Percentiles rank a stretch among this genome's conserved stretches.
Conservation (phyloP, 1,140 invertebrate genomes). For the Bombyx mandarina region DNA sequence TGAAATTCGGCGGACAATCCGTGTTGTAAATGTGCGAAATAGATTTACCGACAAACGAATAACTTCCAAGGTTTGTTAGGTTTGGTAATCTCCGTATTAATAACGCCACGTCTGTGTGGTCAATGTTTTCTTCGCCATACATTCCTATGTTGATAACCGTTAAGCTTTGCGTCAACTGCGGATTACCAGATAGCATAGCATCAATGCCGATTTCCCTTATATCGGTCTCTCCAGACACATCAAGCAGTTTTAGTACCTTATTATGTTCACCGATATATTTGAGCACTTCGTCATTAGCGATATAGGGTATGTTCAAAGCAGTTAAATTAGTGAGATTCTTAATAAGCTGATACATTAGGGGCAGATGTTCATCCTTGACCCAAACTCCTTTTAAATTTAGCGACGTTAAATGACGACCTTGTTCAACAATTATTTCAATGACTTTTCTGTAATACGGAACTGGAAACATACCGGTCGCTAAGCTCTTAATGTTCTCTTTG, state of each 20-base stretch:
- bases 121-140: constrained; percentile 76
- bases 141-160: constrained; percentile 76
- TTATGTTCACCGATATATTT: constrained; percentile 72
- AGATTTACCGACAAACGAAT: constrained; percentile 75
- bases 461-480: constrained; percentile 77
- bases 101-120: constrained; percentile 73
- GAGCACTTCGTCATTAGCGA: constrained; percentile 77
- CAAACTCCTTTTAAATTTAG: constrained; percentile 79
- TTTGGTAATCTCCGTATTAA: constrained; percentile 74
- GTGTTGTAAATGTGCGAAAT: constrained; percentile 70
- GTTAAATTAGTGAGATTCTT: constrained; percentile 71
- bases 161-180: constrained; percentile 64
- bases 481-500: constrained; percentile 73
- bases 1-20: constrained; percentile 66
- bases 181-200: constrained; percentile 63
- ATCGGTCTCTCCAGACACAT: constrained; percentile 77
- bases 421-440: constrained; percentile 72
- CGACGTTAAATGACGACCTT: constrained; percentile 73
- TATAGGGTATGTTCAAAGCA: constrained; percentile 76
- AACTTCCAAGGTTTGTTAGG: constrained; percentile 73
- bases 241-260: constrained; percentile 72
- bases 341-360: constrained; percentile 73
- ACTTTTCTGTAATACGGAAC: constrained; percentile 77
- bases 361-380: constrained; percentile 77
- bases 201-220: constrained; percentile 75